Percentiles rank a stretch among this genome's conserved stretches.
Conservation (phyloP, 2,113 vertebrate genomes). For the Caloenas nicobarica region DNA sequence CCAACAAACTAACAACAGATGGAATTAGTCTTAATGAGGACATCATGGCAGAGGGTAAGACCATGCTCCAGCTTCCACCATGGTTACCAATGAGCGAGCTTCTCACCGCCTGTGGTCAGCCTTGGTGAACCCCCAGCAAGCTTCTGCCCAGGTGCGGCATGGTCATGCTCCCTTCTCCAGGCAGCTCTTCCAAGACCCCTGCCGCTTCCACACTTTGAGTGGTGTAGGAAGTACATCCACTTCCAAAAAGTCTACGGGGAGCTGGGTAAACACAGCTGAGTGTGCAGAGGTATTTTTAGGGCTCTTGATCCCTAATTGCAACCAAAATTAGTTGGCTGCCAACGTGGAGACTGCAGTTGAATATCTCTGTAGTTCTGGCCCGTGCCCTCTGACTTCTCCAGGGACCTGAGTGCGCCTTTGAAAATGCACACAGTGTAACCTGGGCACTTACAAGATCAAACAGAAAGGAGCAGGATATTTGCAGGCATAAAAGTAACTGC, state of each 20-base stretch:
- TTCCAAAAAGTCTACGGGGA: background rate
- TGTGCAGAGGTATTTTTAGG: background rate
- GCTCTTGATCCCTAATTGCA: background rate
- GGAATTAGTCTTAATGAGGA: background rate
- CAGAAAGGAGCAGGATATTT: background rate
- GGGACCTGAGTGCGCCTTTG: background rate
- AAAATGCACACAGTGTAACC: background rate
- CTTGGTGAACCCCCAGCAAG: rapidly evolving
- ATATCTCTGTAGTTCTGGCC: background rate
- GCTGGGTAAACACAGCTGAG: background rate
- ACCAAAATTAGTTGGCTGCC: background rate
- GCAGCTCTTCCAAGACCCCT: background rate
- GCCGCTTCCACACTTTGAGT: rapidly evolving
- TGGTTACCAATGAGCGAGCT: background rate
- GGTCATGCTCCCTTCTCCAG: background rate
- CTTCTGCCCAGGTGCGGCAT: rapidly evolving
- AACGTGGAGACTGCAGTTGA: background rate
- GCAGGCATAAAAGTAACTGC: background rate
- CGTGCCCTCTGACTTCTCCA: background rate
- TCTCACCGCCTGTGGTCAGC: background rate
- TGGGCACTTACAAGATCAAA: background rate
- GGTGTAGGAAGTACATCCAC: rapidly evolving
- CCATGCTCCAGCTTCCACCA: background rate
- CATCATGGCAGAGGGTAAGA: background rate
- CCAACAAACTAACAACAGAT: background rate